Evolutionary conservation across 1,140 invertebrate genomes (phyloP).

Genomic region (Diachasmimorpha longicaudata): DNA sequence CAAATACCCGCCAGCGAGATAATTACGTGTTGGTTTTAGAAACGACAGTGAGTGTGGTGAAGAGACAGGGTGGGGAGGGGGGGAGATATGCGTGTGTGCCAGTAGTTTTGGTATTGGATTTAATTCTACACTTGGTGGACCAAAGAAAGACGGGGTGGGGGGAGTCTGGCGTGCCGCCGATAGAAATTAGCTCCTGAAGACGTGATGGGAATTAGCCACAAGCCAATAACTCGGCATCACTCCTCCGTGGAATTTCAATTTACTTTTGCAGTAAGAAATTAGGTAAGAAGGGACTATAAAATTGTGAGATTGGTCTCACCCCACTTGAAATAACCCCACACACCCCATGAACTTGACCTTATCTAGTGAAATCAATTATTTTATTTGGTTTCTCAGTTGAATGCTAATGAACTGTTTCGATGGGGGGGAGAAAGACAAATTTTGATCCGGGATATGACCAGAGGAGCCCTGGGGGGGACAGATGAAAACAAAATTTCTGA

Average conservation of each 20-base stretch:
- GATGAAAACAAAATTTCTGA: neutral
- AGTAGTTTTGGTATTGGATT: conserved; percentile 46
- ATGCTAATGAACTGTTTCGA: too few relatives aligned
- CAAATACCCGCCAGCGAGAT: conserved; percentile 56
- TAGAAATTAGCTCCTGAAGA: conserved; percentile 8
- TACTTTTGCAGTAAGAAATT: neutral
- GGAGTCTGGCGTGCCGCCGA: neutral
- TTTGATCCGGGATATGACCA: neutral
- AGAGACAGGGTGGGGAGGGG: too few relatives aligned
- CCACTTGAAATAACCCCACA: neutral
- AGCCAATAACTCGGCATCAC: neutral
- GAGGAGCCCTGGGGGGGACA: neutral
- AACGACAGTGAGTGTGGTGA: conserved; percentile 30
- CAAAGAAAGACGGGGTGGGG: neutral
- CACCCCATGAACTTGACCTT: neutral
- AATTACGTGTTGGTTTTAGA: conserved; percentile 65
- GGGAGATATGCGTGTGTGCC: conserved; percentile 43
- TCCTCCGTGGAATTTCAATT: neutral
- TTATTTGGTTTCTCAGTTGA: too few relatives aligned
- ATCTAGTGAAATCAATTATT: neutral
- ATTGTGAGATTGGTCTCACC: too few relatives aligned
- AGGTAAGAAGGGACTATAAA: neutral
- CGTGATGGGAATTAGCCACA: conserved; percentile 26
- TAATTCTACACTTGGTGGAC: conserved; percentile 1
- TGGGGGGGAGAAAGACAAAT: too few relatives aligned